These are phyloP conservation scores for Orthosia cruda DNA, from an alignment of 2,888 invertebrate species.

Conservation along the genomic window DNA sequence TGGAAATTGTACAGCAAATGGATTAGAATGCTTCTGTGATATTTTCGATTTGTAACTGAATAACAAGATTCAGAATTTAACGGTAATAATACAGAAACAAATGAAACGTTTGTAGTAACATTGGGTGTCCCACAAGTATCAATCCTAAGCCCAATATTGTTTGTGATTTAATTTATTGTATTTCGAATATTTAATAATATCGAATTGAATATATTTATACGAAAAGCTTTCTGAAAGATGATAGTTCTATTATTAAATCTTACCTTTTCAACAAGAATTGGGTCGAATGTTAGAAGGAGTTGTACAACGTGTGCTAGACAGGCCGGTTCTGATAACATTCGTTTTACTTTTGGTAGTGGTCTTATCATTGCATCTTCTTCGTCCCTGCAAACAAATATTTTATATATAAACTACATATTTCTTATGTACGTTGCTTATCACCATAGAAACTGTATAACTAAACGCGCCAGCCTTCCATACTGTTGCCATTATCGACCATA, in stretches of 20 bases:
- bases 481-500: too few species aligned
- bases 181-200: too few species aligned
- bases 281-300: conserved; percentile 99
- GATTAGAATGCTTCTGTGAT: neutral
- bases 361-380: conserved; percentile 98
- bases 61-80: neutral
- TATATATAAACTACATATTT: too few species aligned
- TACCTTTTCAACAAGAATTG: conserved; percentile 97
- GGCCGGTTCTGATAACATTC: conserved; percentile 96
- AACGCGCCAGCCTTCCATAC: too few species aligned
- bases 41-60: neutral
- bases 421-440: too few species aligned
- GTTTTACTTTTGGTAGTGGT: conserved; percentile 98
- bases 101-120: neutral
- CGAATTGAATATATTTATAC: too few species aligned
- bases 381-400: conserved; percentile 92
- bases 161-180: neutral
- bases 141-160: conserved; percentile 12
- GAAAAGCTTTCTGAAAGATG: neutral
- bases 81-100: neutral
- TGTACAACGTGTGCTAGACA: conserved; percentile 98
- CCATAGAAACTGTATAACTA: too few species aligned
- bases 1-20: neutral
- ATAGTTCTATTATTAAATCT: neutral
- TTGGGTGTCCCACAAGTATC: conserved; percentile 7